Evolutionary conservation across 2,797 vertebrate species (phyloP).

Genomic region (Hydrophis major): DNA sequence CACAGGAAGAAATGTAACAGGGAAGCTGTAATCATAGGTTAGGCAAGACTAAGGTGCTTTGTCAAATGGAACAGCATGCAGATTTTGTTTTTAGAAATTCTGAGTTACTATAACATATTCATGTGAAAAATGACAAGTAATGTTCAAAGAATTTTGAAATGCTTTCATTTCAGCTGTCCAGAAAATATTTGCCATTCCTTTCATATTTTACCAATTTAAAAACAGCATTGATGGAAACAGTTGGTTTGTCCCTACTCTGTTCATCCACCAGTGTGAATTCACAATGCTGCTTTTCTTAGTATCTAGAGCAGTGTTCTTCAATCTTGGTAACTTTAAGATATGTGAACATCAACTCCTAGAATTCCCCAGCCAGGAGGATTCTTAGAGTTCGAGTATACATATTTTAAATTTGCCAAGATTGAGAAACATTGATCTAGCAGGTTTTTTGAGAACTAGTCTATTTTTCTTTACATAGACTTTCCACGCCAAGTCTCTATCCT

Average conservation of each 20-base stretch:
- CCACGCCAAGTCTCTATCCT: neutral
- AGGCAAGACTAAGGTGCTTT: neutral
- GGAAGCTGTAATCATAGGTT: neutral
- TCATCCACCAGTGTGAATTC: neutral
- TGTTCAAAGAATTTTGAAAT: neutral
- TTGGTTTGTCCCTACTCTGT: neutral
- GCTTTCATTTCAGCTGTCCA: neutral
- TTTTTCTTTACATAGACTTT: neutral
- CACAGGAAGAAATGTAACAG: neutral
- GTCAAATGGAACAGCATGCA: neutral
- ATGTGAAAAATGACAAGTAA: neutral
- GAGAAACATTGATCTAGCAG: neutral
- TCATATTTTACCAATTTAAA: neutral
- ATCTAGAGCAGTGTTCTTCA: neutral
- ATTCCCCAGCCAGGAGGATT: neutral
- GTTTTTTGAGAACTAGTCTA: neutral
- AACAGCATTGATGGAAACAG: neutral
- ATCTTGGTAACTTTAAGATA: neutral
- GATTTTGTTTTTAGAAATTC: neutral
- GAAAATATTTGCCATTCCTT: neutral
- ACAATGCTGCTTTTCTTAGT: neutral
- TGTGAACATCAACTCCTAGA: neutral
- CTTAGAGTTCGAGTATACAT: neutral
- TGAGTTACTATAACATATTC: neutral
- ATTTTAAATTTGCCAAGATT: neutral